Conservation (phyloP, 2,113 vertebrate species). For the Thamnophis sirtalis region DNA sequence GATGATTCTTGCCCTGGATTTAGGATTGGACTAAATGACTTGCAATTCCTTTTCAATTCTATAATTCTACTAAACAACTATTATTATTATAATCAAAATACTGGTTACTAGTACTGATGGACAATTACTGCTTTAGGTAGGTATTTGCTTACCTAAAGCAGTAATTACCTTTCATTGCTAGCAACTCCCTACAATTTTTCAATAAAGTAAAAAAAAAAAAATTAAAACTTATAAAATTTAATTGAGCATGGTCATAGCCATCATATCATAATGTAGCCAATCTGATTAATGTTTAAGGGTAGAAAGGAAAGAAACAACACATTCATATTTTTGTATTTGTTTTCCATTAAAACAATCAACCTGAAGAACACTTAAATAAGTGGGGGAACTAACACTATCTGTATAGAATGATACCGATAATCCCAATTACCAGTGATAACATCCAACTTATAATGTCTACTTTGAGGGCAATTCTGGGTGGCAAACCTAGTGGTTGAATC, state of each 20-base stretch:
- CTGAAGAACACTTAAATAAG: background rate
- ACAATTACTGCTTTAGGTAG: background rate
- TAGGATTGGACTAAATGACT: background rate
- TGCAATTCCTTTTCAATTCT: background rate
- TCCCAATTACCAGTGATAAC: background rate
- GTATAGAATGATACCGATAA: background rate
- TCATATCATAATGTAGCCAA: background rate
- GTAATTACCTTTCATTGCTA: background rate
- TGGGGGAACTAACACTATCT: background rate
- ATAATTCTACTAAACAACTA: background rate
- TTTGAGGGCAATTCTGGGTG: background rate
- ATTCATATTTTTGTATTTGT: background rate
- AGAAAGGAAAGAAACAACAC: background rate
- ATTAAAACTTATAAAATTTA: background rate
- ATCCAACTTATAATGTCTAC: background rate
- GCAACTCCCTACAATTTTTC: background rate
- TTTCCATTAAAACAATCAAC: background rate
- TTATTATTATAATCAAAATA: background rate
- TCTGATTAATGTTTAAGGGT: background rate
- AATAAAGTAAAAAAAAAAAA: background rate
- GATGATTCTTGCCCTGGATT: background rate
- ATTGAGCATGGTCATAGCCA: background rate
- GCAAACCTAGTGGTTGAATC: background rate
- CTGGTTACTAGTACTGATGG: background rate
- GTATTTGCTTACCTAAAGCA: background rate